Evolutionary conservation across 37 sponge, comb jelly and placozoan genomes (phyloP).

Genomic region (Petrosia ficiformis): DNA sequence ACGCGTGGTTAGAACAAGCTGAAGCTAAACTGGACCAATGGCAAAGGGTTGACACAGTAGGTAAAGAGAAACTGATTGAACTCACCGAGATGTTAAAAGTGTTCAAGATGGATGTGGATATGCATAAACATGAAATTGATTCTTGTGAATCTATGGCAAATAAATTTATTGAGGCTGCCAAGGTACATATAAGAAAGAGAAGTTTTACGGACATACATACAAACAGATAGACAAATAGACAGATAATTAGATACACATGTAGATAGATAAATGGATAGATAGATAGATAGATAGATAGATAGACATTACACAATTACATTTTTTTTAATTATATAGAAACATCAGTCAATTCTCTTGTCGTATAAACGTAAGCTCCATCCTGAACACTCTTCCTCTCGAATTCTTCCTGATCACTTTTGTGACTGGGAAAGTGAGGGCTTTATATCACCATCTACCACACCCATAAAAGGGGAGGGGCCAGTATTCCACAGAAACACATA

Average conservation of each 20-base stretch:
- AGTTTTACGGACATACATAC: too few species aligned
- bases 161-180: background rate
- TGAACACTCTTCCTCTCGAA: background rate
- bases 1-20: background rate
- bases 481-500: background rate
- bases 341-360: background rate
- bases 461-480: background rate
- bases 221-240: too few species aligned
- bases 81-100: background rate
- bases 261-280: too few species aligned
- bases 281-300: too few species aligned
- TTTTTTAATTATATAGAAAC: background rate
- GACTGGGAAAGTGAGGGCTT: conserved; percentile 1
- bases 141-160: background rate
- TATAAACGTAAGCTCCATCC: background rate
- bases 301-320: background rate
- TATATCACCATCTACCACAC: background rate
- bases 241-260: too few species aligned
- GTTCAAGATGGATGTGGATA: background rate
- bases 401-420: background rate
- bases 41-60: background rate
- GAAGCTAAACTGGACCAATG: background rate
- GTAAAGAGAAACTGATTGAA: background rate
- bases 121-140: background rate
- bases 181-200: background rate